phyloP scores from a whole-genome alignment of 35 echinoderm and acorn worm genomes.

The Strongylocentrotus purpuratus region DNA sequence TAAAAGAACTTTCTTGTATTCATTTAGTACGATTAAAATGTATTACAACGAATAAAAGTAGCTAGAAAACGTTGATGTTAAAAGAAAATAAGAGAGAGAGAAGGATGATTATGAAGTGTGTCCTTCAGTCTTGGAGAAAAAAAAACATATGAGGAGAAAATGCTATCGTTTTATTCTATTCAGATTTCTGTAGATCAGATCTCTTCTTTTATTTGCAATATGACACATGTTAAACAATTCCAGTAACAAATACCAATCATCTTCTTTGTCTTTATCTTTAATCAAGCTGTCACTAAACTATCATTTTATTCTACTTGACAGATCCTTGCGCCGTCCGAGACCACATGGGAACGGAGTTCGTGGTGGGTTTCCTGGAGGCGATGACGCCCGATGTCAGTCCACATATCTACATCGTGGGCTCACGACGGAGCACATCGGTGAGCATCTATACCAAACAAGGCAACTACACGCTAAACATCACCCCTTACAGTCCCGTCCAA shows the following conservation, averaged over 20 bases:
- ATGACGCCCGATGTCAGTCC: constrained; percentile 51
- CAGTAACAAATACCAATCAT: background rate
- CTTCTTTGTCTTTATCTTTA: background rate
- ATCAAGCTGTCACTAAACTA: background rate
- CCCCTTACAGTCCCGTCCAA: constrained; percentile 38
- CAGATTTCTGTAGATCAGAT: background rate
- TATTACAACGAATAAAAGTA: background rate
- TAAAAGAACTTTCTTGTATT: background rate
- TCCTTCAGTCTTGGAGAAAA: background rate
- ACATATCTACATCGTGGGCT: constrained; percentile 71
- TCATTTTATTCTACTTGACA: background rate
- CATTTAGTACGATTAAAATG: background rate
- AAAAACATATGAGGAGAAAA: background rate
- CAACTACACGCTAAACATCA: constrained; percentile 46
- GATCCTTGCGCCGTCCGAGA: constrained; percentile 45
- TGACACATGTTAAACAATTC: background rate
- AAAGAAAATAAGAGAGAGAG: too few relatives aligned
- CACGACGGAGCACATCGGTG: constrained; percentile 53
- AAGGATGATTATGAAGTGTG: too few relatives aligned
- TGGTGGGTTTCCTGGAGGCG: constrained; percentile 82
- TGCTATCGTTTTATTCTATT: background rate
- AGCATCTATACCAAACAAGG: constrained; percentile 56
- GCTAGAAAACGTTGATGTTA: too few relatives aligned
- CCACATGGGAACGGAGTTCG: constrained; percentile 77
- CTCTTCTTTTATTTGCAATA: background rate